A percentile compares a stretch with the other conserved stretches of the same genome.
phyloP scores from a whole-genome alignment of 2,888 invertebrate genomes.

The Limnephilus marmoratus region DNA sequence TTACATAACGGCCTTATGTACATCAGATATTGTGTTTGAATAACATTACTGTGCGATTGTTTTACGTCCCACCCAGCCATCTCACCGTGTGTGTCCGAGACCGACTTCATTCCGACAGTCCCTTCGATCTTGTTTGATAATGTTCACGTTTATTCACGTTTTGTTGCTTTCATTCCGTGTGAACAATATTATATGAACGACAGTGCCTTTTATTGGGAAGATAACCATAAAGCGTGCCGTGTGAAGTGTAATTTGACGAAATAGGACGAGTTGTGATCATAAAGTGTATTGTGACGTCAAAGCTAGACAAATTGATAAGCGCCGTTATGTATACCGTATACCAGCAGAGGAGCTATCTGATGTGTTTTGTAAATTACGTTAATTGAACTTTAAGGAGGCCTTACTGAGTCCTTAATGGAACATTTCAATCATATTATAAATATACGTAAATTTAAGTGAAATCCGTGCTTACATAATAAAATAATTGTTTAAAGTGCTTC shows the following conservation, averaged over 20 bases:
- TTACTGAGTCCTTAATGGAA: conserved; percentile 41
- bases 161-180: not conserved
- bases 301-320: conserved; percentile 23
- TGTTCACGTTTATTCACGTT: not conserved
- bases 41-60: conserved; percentile 26
- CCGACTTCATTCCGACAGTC: not conserved
- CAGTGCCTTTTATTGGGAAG: conserved; percentile 50
- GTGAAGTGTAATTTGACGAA: conserved; percentile 42
- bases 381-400: conserved; percentile 49
- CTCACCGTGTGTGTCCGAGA: not conserved
- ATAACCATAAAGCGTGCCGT: conserved; percentile 32
- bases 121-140: conserved; percentile 4
- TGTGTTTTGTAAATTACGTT: conserved; percentile 19
- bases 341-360: not conserved
- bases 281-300: conserved; percentile 10
- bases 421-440: not conserved
- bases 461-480: conserved; percentile 12
- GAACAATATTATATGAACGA: conserved; percentile 49
- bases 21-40: conserved; percentile 52
- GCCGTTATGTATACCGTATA: conserved; percentile 51
- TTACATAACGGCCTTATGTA: conserved; percentile 63
- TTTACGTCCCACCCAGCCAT: not conserved
- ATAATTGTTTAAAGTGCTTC: conserved; percentile 10
- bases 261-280: conserved; percentile 29
- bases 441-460: not conserved